These are phyloP conservation scores for Diplodus puntazzo DNA, from an alignment of 2,797 vertebrate genomes.

Conservation along the genomic window DNA sequence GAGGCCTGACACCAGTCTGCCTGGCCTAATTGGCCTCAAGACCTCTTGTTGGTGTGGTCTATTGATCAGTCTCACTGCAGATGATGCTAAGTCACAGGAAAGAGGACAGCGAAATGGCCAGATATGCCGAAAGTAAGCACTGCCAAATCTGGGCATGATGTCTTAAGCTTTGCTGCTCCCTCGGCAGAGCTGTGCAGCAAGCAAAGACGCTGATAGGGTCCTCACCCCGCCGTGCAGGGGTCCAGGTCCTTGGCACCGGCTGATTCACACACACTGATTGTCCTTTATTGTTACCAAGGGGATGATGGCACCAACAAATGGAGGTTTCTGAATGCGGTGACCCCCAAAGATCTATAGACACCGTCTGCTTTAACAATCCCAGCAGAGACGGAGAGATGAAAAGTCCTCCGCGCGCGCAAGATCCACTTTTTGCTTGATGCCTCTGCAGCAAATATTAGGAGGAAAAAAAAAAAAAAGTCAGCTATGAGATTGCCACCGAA, in stretches of 20 bases:
- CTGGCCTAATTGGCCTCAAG: conserved; percentile 79
- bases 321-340: conserved; percentile 74
- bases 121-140: conserved; percentile 62
- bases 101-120: conserved; percentile 60
- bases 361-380: conserved; percentile 68
- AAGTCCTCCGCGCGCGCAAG: conserved; percentile 57
- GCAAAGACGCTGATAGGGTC: conserved; percentile 65
- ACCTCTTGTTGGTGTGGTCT: conserved; percentile 78
- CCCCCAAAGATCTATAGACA: conserved; percentile 74
- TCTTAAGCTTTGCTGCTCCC: conserved; percentile 68
- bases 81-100: conserved; percentile 66
- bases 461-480: conserved; percentile 41
- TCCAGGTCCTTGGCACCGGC: conserved; percentile 60
- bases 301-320: conserved; percentile 71
- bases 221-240: conserved; percentile 66
- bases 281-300: conserved; percentile 73
- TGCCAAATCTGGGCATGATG: conserved; percentile 68
- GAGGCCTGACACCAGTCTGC: conserved; percentile 61
- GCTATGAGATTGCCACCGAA: conserved; percentile 67
- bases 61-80: conserved; percentile 76
- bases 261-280: conserved; percentile 75
- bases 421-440: conserved; percentile 70
- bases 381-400: conserved; percentile 69
- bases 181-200: conserved; percentile 50
- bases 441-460: conserved; percentile 66